These are phyloP conservation scores for Harpagifer antarcticus DNA, from an alignment of 2,797 vertebrate species.

Conservation along the genomic window DNA sequence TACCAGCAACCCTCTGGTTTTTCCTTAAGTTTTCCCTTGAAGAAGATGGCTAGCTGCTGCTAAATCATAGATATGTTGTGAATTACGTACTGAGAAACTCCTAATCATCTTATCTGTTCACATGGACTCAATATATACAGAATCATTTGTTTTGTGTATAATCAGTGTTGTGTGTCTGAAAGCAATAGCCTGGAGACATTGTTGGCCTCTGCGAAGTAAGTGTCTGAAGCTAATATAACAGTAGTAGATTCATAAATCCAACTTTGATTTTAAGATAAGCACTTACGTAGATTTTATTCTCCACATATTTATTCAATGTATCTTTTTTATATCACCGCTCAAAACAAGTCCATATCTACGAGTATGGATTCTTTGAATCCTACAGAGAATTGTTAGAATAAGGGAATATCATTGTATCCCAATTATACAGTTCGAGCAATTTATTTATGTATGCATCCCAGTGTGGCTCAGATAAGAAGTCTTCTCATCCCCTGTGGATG, in stretches of 20 bases:
- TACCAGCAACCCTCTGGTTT: too few relatives aligned
- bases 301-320: slow-evolving; percentile 65
- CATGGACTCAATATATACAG: not conserved
- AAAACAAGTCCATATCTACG: slow-evolving; percentile 77
- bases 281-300: slow-evolving; percentile 57
- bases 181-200: slow-evolving; percentile 35
- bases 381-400: slow-evolving; percentile 60
- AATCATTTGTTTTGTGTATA: not conserved
- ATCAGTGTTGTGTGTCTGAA: slow-evolving; percentile 28
- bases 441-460: slow-evolving; percentile 77
- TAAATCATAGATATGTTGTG: too few relatives aligned
- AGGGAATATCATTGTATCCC: slow-evolving; percentile 77
- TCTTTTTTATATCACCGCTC: slow-evolving; percentile 60
- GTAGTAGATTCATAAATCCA: slow-evolving; percentile 42
- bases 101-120: slow-evolving; percentile 32
- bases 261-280: slow-evolving; percentile 63
- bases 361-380: slow-evolving; percentile 74
- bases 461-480: slow-evolving; percentile 52
- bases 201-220: slow-evolving; percentile 21
- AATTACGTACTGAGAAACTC: not conserved
- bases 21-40: too few relatives aligned
- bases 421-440: slow-evolving; percentile 75
- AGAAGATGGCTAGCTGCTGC: too few relatives aligned
- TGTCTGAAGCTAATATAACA: slow-evolving; percentile 39
- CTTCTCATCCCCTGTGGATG: slow-evolving; percentile 56